phyloP scores from a whole-genome alignment of 2,113 vertebrate species.

The Montifringilla adamsi region DNA sequence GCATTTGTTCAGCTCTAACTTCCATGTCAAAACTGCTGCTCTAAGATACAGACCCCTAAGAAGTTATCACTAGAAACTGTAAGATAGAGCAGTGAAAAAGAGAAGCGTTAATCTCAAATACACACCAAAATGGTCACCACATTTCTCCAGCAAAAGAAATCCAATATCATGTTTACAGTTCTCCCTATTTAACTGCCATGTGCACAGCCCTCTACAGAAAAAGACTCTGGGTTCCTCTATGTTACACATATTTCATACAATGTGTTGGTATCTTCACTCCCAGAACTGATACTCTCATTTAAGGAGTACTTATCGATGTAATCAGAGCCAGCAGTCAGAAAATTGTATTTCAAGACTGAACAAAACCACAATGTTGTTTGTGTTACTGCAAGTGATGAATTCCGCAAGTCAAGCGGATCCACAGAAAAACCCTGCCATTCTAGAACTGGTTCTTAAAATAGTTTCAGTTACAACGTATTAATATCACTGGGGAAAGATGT shows the following conservation, averaged over 20 bases:
- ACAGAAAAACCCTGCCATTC: background rate
- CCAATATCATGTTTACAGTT: background rate
- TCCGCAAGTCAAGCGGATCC: background rate
- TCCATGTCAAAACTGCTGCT: background rate
- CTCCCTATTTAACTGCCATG: background rate
- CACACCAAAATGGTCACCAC: background rate
- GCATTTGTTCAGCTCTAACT: background rate
- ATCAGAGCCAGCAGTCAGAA: background rate
- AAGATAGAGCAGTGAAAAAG: background rate
- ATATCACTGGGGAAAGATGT: background rate
- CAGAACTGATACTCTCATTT: background rate
- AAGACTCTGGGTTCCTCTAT: background rate
- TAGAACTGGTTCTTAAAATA: background rate
- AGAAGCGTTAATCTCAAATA: background rate
- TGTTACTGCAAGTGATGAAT: background rate
- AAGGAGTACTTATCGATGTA: background rate
- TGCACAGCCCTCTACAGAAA: background rate
- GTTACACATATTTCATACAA: background rate
- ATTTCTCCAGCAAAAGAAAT: background rate
- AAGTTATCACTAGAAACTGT: background rate
- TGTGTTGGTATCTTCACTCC: background rate
- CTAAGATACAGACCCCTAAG: background rate
- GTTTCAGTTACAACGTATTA: background rate
- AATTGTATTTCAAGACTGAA: background rate
- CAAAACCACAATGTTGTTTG: background rate